Evolutionary conservation across 2,888 invertebrate species (phyloP), one percentile per base, ranked within the genome.

Genomic region (Heteromyza rotundicornis): DNA sequence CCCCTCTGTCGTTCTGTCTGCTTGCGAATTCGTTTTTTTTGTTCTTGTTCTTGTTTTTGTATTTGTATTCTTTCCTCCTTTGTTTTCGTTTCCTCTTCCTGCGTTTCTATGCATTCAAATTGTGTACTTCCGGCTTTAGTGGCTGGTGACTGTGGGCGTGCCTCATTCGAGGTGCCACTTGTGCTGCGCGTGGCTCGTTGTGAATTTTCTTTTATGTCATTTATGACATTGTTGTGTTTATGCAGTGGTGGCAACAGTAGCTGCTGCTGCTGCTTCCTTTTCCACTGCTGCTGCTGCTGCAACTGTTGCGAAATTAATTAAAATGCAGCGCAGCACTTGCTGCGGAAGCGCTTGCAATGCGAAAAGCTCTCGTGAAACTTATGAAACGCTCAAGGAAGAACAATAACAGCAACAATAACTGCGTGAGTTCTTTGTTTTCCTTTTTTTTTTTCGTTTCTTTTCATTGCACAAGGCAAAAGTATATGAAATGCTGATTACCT

Each of bases 111-210:
- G 64, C 63, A 40, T 62, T 59, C 59, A 57, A 59, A 64, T 61
- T 64, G 61, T 53, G 57, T 59, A 59, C 59, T 64, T 64, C 64
- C 64, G 59, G 64, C 64, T 61, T 64, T 54, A 64, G 64, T 64
- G 64, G 61, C 59, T 59, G 50, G n/a, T 40, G n/a, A 27, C 12
- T 3, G n/a, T n/a, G n/a, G n/a, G n/a, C n/a, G n/a, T n/a, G n/a
- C 35, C 36, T 14, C 20, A 5, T 7, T 22, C 27, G 23, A 47
- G 57, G n/a, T 19, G 20, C 20, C 54, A 22, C 24, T 24, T 32
- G 8, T 16, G 19, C 10, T 52, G 19, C 49, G 19, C 27, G 12
- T 49, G 27, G n/a, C 40, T 1, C 24, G 12, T 27, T 19, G 10
- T 20, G 10, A 2, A 10, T n/a, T 20, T 53, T 17, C 51, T 58